These are phyloP conservation scores for Grallaria varia DNA, from an alignment of 2,113 vertebrate species.

Conservation along the genomic window DNA sequence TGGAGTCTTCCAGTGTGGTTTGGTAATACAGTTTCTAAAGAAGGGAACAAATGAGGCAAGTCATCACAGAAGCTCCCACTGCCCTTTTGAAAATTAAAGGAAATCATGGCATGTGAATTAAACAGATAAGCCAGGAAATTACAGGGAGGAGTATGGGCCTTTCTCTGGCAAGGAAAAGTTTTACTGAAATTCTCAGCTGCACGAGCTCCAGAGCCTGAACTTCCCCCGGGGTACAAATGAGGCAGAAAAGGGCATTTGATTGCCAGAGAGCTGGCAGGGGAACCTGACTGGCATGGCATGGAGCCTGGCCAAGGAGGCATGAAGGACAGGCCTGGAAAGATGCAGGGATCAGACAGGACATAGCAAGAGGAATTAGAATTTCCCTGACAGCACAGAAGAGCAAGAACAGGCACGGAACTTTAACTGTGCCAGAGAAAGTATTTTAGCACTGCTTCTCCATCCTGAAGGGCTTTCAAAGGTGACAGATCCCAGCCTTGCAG, in stretches of 20 bases:
- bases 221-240: background rate
- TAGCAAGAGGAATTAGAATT: background rate
- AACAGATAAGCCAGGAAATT: background rate
- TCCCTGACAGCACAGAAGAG: background rate
- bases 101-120: background rate
- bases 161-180: background rate
- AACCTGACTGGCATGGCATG: background rate
- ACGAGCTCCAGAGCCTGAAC: background rate
- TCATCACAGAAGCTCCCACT: background rate
- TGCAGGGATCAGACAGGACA: background rate
- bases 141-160: background rate
- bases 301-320: background rate
- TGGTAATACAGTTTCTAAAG: conserved; percentile 59
- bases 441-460: background rate
- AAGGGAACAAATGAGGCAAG: background rate
- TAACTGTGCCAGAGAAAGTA: background rate
- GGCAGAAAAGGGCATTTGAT: background rate
- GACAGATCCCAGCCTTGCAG: background rate
- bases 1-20: background rate
- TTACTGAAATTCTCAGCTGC: background rate
- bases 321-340: background rate
- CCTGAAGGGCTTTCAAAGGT: background rate
- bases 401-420: background rate
- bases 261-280: background rate
- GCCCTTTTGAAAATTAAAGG: background rate